Evolutionary conservation across 2,888 invertebrate genomes (phyloP).

Genomic region (Phyllotreta cruciferae): DNA sequence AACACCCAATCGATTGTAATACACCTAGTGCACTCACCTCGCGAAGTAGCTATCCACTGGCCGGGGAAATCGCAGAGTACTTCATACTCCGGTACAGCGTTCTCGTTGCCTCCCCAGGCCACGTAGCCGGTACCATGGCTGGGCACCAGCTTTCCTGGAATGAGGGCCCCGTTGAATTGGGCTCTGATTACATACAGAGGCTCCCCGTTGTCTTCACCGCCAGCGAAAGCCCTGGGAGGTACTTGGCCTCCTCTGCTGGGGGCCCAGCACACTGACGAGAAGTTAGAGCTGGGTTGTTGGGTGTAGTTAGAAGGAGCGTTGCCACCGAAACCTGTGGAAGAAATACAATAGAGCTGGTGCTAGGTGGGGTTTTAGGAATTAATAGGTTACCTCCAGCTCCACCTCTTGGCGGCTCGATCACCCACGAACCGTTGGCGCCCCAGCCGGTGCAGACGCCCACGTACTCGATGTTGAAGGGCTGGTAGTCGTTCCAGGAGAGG

Average conservation of each 20-base stretch:
- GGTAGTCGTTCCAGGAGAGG: conserved; percentile 74
- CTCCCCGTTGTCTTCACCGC: conserved; percentile 68
- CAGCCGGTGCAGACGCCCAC: conserved; percentile 87
- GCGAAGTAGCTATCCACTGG: conserved; percentile 55
- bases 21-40: conserved; percentile 54
- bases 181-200: conserved; percentile 74
- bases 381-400: conserved; percentile 20
- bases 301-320: conserved; percentile 27
- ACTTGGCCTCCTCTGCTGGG: conserved; percentile 71
- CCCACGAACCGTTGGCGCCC: conserved; percentile 84
- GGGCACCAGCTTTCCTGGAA: conserved; percentile 80
- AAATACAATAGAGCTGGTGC: neutral
- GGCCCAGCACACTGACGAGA: conserved; percentile 65
- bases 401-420: conserved; percentile 65
- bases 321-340: conserved; percentile 16
- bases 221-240: conserved; percentile 78
- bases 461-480: conserved; percentile 74
- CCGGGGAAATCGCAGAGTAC: conserved; percentile 57
- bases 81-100: conserved; percentile 74
- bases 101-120: conserved; percentile 79
- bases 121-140: conserved; percentile 72
- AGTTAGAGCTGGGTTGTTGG: conserved; percentile 51
- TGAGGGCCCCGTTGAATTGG: conserved; percentile 72
- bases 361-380: neutral
- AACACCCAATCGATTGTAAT: neutral